These are phyloP conservation scores for Cerastoderma edule DNA, from an alignment of 2,888 invertebrate species.

Conservation along the genomic window DNA sequence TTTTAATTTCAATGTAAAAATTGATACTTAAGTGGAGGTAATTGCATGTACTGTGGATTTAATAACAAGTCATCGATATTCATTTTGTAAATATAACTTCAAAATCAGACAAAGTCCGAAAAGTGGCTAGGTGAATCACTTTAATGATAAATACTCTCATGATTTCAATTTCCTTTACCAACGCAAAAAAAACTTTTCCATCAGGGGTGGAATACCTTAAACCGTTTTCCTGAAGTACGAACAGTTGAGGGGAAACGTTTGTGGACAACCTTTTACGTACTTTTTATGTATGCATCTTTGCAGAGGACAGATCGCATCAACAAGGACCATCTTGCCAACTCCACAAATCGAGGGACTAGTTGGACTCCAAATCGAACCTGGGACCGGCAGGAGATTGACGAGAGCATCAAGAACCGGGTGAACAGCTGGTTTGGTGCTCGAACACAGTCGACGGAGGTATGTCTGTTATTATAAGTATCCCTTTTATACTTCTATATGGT, in stretches of 20 bases:
- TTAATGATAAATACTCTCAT: neutral
- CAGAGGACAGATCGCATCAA: conserved; percentile 50
- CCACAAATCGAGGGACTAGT: conserved; percentile 52
- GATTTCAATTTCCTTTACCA: neutral
- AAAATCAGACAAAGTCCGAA: too few relatives aligned
- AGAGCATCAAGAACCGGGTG: conserved; percentile 28
- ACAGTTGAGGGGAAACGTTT: neutral
- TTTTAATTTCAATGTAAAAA: too few relatives aligned
- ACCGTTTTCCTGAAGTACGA: neutral
- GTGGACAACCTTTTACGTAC: neutral
- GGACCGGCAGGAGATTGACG: conserved; percentile 59
- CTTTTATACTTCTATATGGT: neutral
- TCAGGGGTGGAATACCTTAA: neutral
- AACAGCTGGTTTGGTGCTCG: conserved; percentile 53
- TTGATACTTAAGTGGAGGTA: too few relatives aligned
- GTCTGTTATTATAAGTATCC: neutral
- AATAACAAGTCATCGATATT: too few relatives aligned
- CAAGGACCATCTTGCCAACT: conserved; percentile 66
- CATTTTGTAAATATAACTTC: too few relatives aligned
- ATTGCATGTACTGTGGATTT: too few relatives aligned
- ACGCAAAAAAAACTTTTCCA: neutral
- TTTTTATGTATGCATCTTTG: conserved; percentile 2
- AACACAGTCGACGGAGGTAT: conserved; percentile 54
- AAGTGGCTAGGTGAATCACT: neutral
- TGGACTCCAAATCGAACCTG: conserved; percentile 61